Conservation (phyloP, 2,797 vertebrate species). For the Jordanella pulchra region DNA sequence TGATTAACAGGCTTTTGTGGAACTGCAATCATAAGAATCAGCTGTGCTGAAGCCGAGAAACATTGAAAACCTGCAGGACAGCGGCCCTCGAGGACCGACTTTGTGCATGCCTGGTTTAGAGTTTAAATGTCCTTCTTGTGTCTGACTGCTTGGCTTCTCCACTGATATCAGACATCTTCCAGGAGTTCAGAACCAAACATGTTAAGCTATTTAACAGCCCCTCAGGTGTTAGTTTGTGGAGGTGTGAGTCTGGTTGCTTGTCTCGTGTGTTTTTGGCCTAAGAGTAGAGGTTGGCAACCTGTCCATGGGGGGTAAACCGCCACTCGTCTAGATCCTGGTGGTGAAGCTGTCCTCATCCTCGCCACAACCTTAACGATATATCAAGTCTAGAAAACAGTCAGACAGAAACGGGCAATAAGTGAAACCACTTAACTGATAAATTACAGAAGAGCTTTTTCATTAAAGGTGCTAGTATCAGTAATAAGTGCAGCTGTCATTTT, state of each 20-base stretch:
- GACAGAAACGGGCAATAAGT: neutral
- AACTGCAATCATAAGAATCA: too few species aligned
- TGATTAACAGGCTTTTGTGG: too few species aligned
- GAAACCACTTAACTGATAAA: neutral
- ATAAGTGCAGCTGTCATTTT: neutral
- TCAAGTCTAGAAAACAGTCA: neutral
- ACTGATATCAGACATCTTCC: neutral
- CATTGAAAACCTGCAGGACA: too few species aligned
- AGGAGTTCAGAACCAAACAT: neutral
- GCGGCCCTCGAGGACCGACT: too few species aligned
- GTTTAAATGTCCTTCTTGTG: neutral
- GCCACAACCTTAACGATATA: neutral
- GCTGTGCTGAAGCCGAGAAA: too few species aligned
- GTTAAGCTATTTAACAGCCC: neutral
- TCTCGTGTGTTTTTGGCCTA: neutral
- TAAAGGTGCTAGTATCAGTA: conserved; percentile 11
- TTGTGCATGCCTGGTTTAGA: too few species aligned
- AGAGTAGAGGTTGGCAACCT: neutral
- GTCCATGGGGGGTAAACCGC: neutral
- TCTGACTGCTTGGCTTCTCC: neutral
- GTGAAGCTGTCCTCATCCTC: neutral
- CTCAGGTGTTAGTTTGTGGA: neutral
- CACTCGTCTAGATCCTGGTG: neutral
- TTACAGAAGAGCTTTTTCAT: neutral
- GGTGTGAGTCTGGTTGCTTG: neutral